Evolutionary conservation across 2,888 invertebrate genomes (phyloP), one percentile per base, ranked within the genome.

Genomic region (Cryptocephalus moraei): DNA sequence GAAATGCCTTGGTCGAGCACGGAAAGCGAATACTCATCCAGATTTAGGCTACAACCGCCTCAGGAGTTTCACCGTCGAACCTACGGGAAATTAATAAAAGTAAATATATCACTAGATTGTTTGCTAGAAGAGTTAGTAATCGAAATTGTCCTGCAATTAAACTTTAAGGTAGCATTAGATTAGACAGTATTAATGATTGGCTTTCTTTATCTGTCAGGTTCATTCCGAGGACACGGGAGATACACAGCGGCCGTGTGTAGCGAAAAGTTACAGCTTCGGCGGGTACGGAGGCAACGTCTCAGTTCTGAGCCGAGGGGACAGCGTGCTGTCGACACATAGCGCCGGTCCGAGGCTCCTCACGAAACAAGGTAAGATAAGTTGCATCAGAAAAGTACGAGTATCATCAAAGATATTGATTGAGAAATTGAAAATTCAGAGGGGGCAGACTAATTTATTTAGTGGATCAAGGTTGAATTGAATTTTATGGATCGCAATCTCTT

Each of bases 261-360:
- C 85, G 41, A 89, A 89, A 68, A 88, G 91, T 44, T 90, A 88
- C 73, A 91, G 90, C 69, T 93, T 92, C 63, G 90, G 89, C 9
- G 91, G 89, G 2, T 89, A 89, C 64, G 82, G 81, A 10, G 79
- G 65, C 45, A 71, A 73, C 55, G 69, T 75, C 55, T 72, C 76
- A 22, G 66, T 70, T 11, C 61, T 75, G 3, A 69, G 69, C 12
- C 75, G 82, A 33, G 81, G 80, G 8, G 84, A 84, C 59, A 81
- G 81, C 57, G 75, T 78, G 36, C 74, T 77, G 53, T 82, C 81
- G 13, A 80, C 78, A 33, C 79, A 80, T 59, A 81, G 80, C 61
- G 77, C 77, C 9, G 77, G 78, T 10, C 72, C 78, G 32, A 69
- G 85, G 12, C 73, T 86, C 48, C 78, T 89, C 44, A 84, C 86